Conservation (phyloP, 2,888 invertebrate species). For the Heliothis peltigera region DNA sequence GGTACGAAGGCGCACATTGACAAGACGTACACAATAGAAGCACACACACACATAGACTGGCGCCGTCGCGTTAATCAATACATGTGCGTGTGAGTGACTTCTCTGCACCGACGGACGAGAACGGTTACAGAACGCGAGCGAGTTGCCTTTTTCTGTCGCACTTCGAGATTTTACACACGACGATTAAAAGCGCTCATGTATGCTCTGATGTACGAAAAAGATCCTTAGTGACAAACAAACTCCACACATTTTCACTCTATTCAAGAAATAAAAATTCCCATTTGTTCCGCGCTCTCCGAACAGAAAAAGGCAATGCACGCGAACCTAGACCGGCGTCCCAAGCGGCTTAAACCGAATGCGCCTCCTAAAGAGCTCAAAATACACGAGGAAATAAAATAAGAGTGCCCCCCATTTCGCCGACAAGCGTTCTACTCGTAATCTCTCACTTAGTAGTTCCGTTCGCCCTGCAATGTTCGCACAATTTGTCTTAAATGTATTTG, state of each 20-base stretch:
- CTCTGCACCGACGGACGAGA: slow-evolving; percentile 76
- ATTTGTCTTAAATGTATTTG: slow-evolving; percentile 90
- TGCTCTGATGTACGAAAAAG: slow-evolving; percentile 55
- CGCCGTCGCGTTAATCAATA: slow-evolving; percentile 91
- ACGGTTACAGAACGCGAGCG: slow-evolving; percentile 62
- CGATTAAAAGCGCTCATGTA: slow-evolving; percentile 43
- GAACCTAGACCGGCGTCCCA: slow-evolving; percentile 79
- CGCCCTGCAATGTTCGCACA: slow-evolving; percentile 90
- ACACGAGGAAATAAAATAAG: slow-evolving; percentile 86
- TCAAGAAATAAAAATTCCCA: slow-evolving; percentile 72
- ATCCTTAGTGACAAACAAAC: slow-evolving; percentile 46
- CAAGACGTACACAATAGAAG: slow-evolving; percentile 77
- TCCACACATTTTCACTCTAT: slow-evolving; percentile 65
- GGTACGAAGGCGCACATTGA: slow-evolving; percentile 78
- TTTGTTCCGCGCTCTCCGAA: slow-evolving; percentile 71
- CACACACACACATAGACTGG: slow-evolving; percentile 86
- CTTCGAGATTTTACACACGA: slow-evolving; percentile 39
- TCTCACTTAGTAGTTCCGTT: slow-evolving; percentile 90
- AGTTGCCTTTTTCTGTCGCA: slow-evolving; percentile 76
- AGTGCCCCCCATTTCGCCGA: slow-evolving; percentile 84
- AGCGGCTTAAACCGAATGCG: slow-evolving; percentile 85
- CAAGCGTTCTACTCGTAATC: slow-evolving; percentile 90
- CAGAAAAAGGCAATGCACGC: slow-evolving; percentile 86
- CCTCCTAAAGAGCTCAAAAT: slow-evolving; percentile 86
- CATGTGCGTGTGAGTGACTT: slow-evolving; percentile 92